Evolutionary conservation across 2,113 vertebrate species (phyloP).

Genomic region (Carettochelys insculpta): DNA sequence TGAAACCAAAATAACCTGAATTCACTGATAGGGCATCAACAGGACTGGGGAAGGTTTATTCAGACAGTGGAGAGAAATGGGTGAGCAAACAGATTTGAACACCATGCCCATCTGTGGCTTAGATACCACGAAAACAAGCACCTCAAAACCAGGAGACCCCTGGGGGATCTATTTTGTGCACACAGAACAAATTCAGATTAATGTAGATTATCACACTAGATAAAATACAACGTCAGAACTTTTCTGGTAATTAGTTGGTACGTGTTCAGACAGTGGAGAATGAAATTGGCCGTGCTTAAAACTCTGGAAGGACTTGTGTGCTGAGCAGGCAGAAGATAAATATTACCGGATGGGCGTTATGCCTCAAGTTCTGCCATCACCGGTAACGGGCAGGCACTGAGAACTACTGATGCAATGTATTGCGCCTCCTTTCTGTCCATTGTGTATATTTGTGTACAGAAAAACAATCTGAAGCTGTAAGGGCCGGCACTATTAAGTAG

Average conservation of each 20-base stretch:
- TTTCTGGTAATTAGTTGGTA: not conserved
- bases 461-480: not conserved
- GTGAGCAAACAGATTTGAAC: not conserved
- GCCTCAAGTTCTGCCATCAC: not conserved
- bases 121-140: not conserved
- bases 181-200: not conserved
- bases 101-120: not conserved
- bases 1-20: not conserved
- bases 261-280: not conserved
- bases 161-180: not conserved
- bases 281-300: not conserved
- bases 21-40: not conserved
- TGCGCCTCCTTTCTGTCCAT: not conserved
- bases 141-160: not conserved
- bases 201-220: not conserved
- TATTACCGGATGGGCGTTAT: not conserved
- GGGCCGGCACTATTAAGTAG: not conserved
- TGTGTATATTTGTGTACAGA: not conserved
- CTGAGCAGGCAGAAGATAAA: not conserved
- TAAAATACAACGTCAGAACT: not conserved
- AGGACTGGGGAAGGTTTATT: not conserved
- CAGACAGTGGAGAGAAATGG: not conserved
- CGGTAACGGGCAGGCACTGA: not conserved
- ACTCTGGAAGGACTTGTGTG: not conserved
- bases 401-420: not conserved